These are phyloP conservation scores for Hydropsyche betteni DNA, from an alignment of 2,888 invertebrate species.

Conservation along the genomic window DNA sequence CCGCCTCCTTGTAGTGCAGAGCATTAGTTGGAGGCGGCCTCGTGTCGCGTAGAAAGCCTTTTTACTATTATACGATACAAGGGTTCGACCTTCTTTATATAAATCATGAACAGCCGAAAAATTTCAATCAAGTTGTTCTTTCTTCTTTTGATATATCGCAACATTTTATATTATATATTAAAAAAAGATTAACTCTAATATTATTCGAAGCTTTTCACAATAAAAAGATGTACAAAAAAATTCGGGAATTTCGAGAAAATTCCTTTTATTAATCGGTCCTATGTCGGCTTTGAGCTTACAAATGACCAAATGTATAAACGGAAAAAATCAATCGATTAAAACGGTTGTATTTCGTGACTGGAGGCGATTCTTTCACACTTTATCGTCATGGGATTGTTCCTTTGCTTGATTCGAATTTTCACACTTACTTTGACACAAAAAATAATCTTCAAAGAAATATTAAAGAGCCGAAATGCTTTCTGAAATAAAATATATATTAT, in stretches of 20 bases:
- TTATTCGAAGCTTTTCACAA: too few relatives aligned
- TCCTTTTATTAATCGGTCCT: not conserved
- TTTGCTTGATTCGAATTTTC: too few relatives aligned
- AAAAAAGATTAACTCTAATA: too few relatives aligned
- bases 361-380: not conserved
- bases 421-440: too few relatives aligned
- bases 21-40: not conserved
- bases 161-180: not conserved
- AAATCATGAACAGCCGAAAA: not conserved
- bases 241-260: not conserved
- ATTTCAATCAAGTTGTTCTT: conserved; percentile 2
- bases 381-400: too few relatives aligned
- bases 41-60: not conserved
- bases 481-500: too few relatives aligned
- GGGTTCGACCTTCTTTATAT: conserved; percentile 9
- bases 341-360: not conserved
- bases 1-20: not conserved
- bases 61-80: not conserved
- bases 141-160: not conserved
- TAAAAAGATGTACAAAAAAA: not conserved
- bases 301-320: not conserved
- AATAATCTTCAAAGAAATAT: too few relatives aligned
- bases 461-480: too few relatives aligned
- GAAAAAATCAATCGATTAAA: not conserved
- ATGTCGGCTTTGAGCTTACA: not conserved